These are phyloP conservation scores for Clarias fuscus DNA, from an alignment of 2,797 vertebrate species.

Conservation along the genomic window DNA sequence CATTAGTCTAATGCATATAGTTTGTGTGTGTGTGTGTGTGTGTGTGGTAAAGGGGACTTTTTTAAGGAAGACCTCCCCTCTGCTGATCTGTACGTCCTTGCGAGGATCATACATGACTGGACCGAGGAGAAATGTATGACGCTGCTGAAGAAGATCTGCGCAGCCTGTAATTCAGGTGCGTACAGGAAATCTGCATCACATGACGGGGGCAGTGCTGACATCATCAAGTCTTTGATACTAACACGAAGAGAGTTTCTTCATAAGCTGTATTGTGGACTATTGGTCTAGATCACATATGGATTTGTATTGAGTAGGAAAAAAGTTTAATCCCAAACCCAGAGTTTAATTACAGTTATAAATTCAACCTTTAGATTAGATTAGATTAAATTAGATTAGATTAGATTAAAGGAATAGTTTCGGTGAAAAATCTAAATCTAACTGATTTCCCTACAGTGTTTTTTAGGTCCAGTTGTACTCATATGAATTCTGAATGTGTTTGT, in stretches of 20 bases:
- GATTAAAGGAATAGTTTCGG: background rate
- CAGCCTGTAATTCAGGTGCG: conserved; percentile 68
- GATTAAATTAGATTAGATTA: background rate
- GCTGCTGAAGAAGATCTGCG: conserved; percentile 69
- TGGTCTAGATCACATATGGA: background rate
- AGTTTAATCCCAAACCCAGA: background rate
- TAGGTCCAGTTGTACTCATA: too few species aligned
- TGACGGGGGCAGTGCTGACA: background rate
- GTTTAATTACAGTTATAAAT: background rate
- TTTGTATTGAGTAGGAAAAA: background rate
- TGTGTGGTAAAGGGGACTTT: conserved; percentile 69
- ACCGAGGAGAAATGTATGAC: conserved; percentile 69
- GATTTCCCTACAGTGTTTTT: background rate
- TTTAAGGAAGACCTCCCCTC: conserved; percentile 70
- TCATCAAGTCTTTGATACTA: background rate
- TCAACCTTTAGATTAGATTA: too few species aligned
- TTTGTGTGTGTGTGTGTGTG: background rate
- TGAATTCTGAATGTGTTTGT: too few species aligned
- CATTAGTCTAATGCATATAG: background rate
- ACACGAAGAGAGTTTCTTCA: background rate
- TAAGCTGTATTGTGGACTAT: background rate
- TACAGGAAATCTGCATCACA: background rate
- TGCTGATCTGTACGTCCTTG: conserved; percentile 73
- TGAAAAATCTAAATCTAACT: background rate
- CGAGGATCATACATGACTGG: conserved; percentile 78